Evolutionary conservation across 2,113 vertebrate genomes (phyloP), one percentile per base, ranked within the genome.

Genomic region (Sinocyclocheilus maitianheensis): DNA sequence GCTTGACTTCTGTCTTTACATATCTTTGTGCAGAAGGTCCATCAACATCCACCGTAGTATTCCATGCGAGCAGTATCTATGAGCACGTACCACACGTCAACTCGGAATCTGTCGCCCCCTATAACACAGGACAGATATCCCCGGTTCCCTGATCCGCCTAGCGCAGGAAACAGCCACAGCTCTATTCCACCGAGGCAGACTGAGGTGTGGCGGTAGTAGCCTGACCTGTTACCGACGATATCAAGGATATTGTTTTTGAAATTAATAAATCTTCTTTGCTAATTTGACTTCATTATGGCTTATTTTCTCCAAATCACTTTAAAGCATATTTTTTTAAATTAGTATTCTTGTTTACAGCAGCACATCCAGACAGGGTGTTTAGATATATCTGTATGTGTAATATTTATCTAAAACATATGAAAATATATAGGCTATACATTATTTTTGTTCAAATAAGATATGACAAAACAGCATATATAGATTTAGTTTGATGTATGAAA

Each of bases 61-160:
- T 83, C 88, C 88, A 88, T 88, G 80, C 60, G 3, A 77, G 80
- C 63, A 46, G 13, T 69, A n/a, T 77, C 22, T 43, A 65, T 8
- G 63, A 88, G 87, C 90, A 89, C 90, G 90, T 89, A 90, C 76
- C 83, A 43, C 87, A 89, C 87, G 90, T 82, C 85, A 87, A 75
- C 88, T 24, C 30, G 80, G 58, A 85, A 87, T 77, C 62, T 71
- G 63, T 80, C 83, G 24, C 74, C 83, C 83, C 51, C 60, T 74
- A 53, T 48, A 63, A 60, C 72, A 26, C 53, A 34, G 58, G 80
- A 77, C 69, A 77, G 51, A 30, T 53, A 76, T 40, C 22, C 72
- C 58, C 24, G 34, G 37, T 22, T 34, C n/a, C 67, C 55, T 62
- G 26, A 55, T 74, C 62, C 53, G 71, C 63, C 79, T 71, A 46